phyloP scores from a whole-genome alignment of 2,113 vertebrate species.

The Corythornis cristatus region DNA sequence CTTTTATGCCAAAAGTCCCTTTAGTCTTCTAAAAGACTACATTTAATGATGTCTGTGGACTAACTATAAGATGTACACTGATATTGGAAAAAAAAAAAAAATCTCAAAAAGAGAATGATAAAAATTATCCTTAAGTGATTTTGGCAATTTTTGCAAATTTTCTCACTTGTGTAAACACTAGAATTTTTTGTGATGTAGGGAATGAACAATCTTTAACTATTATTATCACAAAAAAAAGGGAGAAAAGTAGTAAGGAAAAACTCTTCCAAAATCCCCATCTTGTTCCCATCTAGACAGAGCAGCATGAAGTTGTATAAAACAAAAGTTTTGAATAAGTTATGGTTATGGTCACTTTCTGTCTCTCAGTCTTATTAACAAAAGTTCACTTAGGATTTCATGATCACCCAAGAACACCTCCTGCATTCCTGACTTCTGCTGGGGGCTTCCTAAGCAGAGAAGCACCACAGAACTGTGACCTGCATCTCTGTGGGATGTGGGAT shows the following conservation, averaged over 20 bases:
- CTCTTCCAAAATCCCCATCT: neutral
- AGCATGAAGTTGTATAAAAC: neutral
- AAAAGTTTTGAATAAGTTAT: neutral
- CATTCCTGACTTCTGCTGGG: neutral
- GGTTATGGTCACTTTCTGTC: neutral
- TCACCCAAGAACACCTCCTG: neutral
- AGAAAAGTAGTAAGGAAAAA: neutral
- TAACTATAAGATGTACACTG: neutral
- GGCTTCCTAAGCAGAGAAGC: neutral
- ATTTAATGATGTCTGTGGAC: neutral
- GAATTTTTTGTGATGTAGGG: neutral
- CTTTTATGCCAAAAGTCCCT: neutral
- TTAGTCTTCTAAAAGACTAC: neutral
- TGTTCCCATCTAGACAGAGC: neutral
- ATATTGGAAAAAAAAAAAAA: neutral
- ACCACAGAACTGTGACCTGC: neutral
- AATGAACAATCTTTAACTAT: neutral
- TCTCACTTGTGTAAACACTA: neutral
- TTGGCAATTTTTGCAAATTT: neutral
- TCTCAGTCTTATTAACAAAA: neutral
- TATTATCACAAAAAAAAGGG: neutral
- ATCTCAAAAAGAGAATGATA: neutral
- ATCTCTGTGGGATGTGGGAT: neutral
- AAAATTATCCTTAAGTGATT: neutral
- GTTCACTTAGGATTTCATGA: neutral